These are phyloP conservation scores for Hydrotaea diabolus DNA, from an alignment of 2,888 invertebrate genomes.

Conservation along the genomic window DNA sequence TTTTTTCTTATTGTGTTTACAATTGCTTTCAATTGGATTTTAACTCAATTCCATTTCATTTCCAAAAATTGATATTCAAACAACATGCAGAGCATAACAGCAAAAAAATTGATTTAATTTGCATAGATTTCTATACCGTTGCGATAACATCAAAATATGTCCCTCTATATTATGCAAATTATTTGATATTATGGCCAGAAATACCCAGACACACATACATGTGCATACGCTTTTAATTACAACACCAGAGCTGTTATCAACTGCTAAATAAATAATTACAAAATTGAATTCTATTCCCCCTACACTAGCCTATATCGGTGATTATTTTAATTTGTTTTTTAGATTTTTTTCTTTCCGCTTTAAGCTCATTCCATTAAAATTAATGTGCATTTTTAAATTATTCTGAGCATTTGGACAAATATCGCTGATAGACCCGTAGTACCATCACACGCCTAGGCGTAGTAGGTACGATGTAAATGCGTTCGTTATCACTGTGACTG, in stretches of 20 bases:
- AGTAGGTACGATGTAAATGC: background rate
- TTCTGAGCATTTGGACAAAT: conserved; percentile 6
- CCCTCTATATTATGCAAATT: conserved; percentile 47
- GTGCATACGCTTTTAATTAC: conserved; percentile 40
- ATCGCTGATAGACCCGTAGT: background rate
- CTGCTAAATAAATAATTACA: conserved; percentile 52
- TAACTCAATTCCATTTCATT: background rate
- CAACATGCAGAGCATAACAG: background rate
- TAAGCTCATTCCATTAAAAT: background rate
- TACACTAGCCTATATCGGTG: background rate
- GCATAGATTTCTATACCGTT: conserved; percentile 39
- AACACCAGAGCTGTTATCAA: conserved; percentile 47
- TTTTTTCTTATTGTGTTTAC: background rate
- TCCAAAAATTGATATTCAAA: background rate
- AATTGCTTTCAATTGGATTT: background rate
- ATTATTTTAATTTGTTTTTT: conserved; percentile 19
- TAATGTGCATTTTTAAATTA: conserved; percentile 8
- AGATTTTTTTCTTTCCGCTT: background rate
- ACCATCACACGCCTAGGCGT: too few relatives aligned
- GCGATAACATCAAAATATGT: conserved; percentile 17
- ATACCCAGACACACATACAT: background rate
- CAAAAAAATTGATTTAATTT: conserved; percentile 45
- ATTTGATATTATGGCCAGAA: conserved; percentile 26
- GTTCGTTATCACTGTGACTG: background rate
- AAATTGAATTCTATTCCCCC: background rate